phyloP scores from a whole-genome alignment of 1,140 invertebrate genomes.

The Solenopsis fugax region DNA sequence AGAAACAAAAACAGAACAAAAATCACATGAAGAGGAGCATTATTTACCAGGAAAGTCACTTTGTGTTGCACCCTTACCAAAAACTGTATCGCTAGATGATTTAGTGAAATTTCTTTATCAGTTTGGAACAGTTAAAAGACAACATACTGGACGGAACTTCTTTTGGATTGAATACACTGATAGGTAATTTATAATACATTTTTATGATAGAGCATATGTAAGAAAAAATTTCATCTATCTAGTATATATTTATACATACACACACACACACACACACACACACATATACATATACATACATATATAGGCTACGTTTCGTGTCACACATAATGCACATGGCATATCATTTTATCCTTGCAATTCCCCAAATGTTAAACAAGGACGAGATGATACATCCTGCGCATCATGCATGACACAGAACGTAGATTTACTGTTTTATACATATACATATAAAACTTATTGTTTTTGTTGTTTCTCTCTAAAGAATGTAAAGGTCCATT shows the following conservation, averaged over 20 bases:
- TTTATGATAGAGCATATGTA: neutral
- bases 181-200: constrained; percentile 70
- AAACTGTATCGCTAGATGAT: constrained; percentile 48
- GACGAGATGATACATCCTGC: too few relatives aligned
- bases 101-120: constrained; percentile 80
- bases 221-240: neutral
- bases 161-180: constrained; percentile 79
- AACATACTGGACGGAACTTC: constrained; percentile 72
- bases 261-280: too few relatives aligned
- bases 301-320: too few relatives aligned
- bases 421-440: too few relatives aligned
- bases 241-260: neutral
- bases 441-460: neutral
- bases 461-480: neutral
- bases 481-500: neutral
- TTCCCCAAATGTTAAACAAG: too few relatives aligned
- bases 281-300: too few relatives aligned
- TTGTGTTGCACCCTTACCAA: constrained; percentile 82
- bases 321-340: too few relatives aligned
- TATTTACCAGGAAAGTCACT: constrained; percentile 79
- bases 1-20: constrained; percentile 32
- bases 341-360: too few relatives aligned
- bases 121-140: constrained; percentile 81
- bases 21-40: constrained; percentile 19
- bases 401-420: too few relatives aligned